Percentiles rank a stretch among this genome's conserved stretches.
These are phyloP conservation scores for Bemisia tabaci DNA, from an alignment of 1,140 invertebrate species.

Conservation along the genomic window DNA sequence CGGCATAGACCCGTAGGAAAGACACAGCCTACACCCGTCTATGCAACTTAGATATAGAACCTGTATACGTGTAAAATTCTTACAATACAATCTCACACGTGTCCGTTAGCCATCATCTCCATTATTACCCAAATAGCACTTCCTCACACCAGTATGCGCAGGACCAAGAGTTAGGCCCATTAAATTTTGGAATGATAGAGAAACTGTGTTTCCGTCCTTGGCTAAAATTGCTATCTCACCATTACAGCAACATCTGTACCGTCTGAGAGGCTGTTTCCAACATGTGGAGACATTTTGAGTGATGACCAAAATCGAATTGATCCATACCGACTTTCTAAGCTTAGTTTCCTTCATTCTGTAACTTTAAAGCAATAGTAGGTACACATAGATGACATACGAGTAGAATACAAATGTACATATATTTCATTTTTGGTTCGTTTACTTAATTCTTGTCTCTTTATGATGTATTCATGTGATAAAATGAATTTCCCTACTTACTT, in stretches of 20 bases:
- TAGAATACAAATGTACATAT: too few species aligned
- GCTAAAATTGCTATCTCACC: background rate
- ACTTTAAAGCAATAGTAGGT: background rate
- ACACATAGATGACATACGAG: background rate
- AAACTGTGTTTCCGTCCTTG: background rate
- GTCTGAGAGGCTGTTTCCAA: background rate
- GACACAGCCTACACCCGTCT: too few species aligned
- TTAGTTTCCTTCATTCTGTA: too few species aligned
- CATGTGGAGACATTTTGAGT: background rate
- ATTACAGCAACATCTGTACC: background rate
- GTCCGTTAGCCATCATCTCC: too few species aligned
- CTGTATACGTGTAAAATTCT: too few species aligned
- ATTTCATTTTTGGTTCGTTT: background rate
- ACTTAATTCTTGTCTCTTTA: background rate
- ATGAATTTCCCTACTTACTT: background rate
- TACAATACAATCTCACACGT: too few species aligned
- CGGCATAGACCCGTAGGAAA: too few species aligned
- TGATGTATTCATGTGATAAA: background rate
- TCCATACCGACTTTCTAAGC: background rate
- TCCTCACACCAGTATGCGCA: too few species aligned
- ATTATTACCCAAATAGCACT: too few species aligned
- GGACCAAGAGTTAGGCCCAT: background rate
- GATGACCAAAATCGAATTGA: background rate
- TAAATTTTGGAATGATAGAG: background rate
- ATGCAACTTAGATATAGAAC: too few species aligned